phyloP scores from a whole-genome alignment of 2,888 invertebrate species.

The Andrena bicolor region DNA sequence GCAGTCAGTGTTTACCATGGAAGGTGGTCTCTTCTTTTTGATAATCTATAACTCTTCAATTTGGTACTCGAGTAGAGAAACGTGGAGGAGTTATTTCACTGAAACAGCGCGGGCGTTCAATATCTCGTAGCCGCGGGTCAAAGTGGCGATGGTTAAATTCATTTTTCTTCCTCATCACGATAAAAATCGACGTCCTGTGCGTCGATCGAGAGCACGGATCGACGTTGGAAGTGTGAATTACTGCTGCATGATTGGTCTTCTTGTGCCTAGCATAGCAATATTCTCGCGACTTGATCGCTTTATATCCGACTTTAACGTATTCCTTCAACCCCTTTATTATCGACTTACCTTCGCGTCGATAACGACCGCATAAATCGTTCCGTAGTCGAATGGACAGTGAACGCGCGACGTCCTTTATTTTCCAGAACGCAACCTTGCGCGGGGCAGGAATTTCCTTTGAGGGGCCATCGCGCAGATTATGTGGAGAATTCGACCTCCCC shows the following conservation, averaged over 20 bases:
- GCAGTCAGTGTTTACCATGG: neutral
- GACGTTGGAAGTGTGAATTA: conserved; percentile 45
- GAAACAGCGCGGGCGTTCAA: neutral
- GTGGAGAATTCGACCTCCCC: neutral
- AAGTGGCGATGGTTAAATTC: conserved; percentile 17
- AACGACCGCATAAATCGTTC: conserved; percentile 55
- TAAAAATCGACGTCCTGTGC: neutral
- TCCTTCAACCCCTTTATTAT: conserved; percentile 39
- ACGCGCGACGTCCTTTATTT: neutral
- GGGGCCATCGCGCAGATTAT: conserved; percentile 12
- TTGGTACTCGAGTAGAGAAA: neutral
- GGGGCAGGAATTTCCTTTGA: neutral
- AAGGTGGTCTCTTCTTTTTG: neutral
- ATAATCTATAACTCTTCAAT: neutral
- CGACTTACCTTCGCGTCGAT: conserved; percentile 34
- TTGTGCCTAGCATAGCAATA: conserved; percentile 13
- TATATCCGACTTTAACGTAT: conserved; percentile 35
- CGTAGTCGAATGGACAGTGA: conserved; percentile 20
- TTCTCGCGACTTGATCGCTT: conserved; percentile 52
- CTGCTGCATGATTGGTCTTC: conserved; percentile 10
- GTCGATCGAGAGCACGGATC: conserved; percentile 16
- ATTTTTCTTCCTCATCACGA: conserved; percentile 15
- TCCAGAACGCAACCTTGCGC: neutral
- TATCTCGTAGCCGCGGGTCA: neutral
- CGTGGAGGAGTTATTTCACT: conserved; percentile 2